phyloP scores from a whole-genome alignment of 2,888 invertebrate species.

The Meloe dianella region DNA sequence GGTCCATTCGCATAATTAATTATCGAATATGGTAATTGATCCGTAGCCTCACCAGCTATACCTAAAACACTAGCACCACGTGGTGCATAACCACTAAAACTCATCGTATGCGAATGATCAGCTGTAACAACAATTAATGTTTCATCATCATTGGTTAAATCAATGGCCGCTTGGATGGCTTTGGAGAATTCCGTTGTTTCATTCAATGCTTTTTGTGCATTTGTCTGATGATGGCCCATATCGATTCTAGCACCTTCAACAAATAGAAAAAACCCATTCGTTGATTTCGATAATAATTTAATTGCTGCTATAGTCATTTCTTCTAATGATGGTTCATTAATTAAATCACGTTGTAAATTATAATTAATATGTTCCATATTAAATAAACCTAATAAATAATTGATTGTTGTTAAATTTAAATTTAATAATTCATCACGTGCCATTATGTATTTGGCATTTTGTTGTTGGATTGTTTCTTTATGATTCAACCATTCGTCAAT shows the following conservation, averaged over 20 bases:
- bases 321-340: slow-evolving; percentile 72
- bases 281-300: slow-evolving; percentile 66
- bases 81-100: slow-evolving; percentile 73
- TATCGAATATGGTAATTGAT: slow-evolving; percentile 65
- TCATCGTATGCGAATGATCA: slow-evolving; percentile 80
- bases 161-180: slow-evolving; percentile 65
- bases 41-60: slow-evolving; percentile 62
- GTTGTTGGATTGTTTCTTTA: slow-evolving; percentile 55
- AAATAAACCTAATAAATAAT: slow-evolving; percentile 58
- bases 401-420: slow-evolving; percentile 57
- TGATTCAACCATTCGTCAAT: slow-evolving; percentile 68
- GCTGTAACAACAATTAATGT: slow-evolving; percentile 80
- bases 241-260: slow-evolving; percentile 79
- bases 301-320: slow-evolving; percentile 84
- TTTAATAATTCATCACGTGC: slow-evolving; percentile 64
- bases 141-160: slow-evolving; percentile 68
- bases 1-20: slow-evolving; percentile 77
- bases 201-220: slow-evolving; percentile 71
- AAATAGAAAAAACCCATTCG: slow-evolving; percentile 77
- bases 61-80: slow-evolving; percentile 67
- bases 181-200: slow-evolving; percentile 73
- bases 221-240: slow-evolving; percentile 74
- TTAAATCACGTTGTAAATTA: slow-evolving; percentile 66
- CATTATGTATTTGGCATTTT: slow-evolving; percentile 63
- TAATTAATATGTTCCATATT: slow-evolving; percentile 56